Conservation (phyloP, 2,113 vertebrate species). For the Tyrannus savana region DNA sequence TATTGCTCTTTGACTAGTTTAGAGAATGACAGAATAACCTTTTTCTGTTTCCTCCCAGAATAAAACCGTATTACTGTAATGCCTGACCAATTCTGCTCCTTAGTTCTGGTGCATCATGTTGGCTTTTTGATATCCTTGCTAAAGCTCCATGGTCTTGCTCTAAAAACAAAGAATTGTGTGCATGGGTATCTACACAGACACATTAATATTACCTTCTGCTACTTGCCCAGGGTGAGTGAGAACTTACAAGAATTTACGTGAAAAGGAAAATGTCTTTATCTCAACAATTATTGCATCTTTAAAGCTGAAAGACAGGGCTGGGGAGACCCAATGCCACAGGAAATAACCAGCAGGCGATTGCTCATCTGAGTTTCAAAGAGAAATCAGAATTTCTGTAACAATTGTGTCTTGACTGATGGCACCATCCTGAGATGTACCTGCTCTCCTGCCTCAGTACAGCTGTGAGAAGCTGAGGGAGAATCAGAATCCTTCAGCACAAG, state of each 20-base stretch:
- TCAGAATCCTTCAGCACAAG: background rate
- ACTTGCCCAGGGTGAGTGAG: background rate
- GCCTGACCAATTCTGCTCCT: background rate
- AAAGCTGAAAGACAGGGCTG: background rate
- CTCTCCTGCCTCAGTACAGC: background rate
- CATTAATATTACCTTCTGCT: background rate
- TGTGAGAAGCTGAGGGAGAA: background rate
- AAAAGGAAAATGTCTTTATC: background rate
- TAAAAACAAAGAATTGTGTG: background rate
- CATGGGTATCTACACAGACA: background rate
- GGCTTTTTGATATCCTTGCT: background rate
- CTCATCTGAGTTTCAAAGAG: background rate
- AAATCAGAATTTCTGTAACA: background rate
- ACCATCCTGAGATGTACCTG: background rate
- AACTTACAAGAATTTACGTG: background rate
- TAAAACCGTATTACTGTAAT: background rate
- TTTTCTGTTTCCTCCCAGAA: background rate
- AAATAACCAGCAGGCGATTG: background rate
- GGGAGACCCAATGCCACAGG: background rate
- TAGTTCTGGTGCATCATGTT: background rate
- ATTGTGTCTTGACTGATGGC: accelerated
- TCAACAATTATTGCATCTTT: background rate
- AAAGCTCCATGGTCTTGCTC: background rate
- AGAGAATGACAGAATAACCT: background rate
- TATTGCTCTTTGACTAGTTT: background rate